Percentiles rank a stretch among this genome's conserved stretches.
Conservation (phyloP, 2,797 vertebrate species). For the Chlorospingus flavigularis region DNA sequence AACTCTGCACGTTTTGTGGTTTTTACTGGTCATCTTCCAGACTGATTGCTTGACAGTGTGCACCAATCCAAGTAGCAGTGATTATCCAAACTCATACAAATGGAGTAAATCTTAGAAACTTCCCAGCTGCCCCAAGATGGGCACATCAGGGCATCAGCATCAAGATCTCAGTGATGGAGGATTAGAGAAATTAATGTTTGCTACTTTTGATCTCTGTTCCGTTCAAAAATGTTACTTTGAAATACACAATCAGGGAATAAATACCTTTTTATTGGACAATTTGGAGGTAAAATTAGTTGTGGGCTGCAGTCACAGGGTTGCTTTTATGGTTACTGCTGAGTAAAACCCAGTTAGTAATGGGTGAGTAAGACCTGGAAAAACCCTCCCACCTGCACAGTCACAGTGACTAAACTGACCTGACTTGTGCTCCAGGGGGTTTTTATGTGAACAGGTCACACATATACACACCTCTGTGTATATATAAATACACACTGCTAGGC, state of each 20-base stretch:
- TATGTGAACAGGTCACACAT: neutral
- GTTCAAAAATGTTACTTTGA: neutral
- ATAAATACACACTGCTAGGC: neutral
- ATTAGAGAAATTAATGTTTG: neutral
- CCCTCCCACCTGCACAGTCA: neutral
- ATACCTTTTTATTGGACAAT: neutral
- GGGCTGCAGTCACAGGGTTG: neutral
- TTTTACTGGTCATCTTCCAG: neutral
- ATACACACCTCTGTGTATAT: fast-evolving
- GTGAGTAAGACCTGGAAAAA: neutral
- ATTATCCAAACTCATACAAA: neutral
- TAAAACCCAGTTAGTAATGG: neutral
- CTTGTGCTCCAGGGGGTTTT: neutral
- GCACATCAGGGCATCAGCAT: neutral
- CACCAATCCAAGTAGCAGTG: neutral
- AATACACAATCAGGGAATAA: neutral
- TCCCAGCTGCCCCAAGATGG: neutral
- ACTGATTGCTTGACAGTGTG: neutral
- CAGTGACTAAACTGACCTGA: neutral
- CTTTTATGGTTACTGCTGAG: neutral
- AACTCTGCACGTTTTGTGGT: fast-evolving
- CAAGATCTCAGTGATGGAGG: neutral
- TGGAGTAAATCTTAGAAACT: neutral
- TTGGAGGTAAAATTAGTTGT: neutral
- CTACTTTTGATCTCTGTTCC: neutral